Evolutionary conservation across 2,797 vertebrate genomes (phyloP).

Genomic region (Hyperoplus lanceolatus): DNA sequence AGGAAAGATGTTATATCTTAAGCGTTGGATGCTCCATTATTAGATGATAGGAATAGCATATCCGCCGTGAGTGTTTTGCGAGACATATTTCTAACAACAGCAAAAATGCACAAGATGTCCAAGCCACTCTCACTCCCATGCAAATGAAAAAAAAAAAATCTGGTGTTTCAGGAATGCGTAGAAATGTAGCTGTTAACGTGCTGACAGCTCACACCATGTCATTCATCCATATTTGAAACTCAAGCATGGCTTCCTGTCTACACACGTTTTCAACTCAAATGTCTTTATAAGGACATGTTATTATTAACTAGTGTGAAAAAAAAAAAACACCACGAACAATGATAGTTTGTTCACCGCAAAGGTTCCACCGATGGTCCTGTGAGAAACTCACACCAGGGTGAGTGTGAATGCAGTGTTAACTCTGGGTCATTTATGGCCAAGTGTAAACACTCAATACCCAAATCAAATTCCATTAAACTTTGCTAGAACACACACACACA

Average conservation of each 20-base stretch:
- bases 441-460: slow-evolving; percentile 74
- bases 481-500: slow-evolving; percentile 68
- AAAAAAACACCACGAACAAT: neutral
- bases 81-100: slow-evolving; percentile 15
- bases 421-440: slow-evolving; percentile 60
- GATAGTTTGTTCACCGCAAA: neutral
- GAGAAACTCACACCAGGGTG: slow-evolving; percentile 31
- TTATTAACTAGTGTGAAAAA: slow-evolving; percentile 2
- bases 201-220: slow-evolving; percentile 34
- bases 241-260: slow-evolving; percentile 5
- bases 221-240: slow-evolving; percentile 7
- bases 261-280: slow-evolving; percentile 6
- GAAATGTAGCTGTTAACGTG: slow-evolving; percentile 41
- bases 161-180: slow-evolving; percentile 4
- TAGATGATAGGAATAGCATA: slow-evolving; percentile 52
- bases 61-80: slow-evolving; percentile 48
- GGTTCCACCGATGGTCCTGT: slow-evolving; percentile 22
- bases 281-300: slow-evolving; percentile 20
- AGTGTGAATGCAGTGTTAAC: slow-evolving; percentile 49
- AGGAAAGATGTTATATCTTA: slow-evolving; percentile 43
- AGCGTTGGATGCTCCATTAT: slow-evolving; percentile 48
- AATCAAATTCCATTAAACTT: slow-evolving; percentile 74
- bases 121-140: neutral
- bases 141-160: slow-evolving; percentile 4
- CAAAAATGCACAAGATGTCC: neutral